A percentile compares a stretch with the other conserved stretches of the same genome.
Conservation (phyloP, 2,797 vertebrate genomes). For the Pangasius krempfi region DNA sequence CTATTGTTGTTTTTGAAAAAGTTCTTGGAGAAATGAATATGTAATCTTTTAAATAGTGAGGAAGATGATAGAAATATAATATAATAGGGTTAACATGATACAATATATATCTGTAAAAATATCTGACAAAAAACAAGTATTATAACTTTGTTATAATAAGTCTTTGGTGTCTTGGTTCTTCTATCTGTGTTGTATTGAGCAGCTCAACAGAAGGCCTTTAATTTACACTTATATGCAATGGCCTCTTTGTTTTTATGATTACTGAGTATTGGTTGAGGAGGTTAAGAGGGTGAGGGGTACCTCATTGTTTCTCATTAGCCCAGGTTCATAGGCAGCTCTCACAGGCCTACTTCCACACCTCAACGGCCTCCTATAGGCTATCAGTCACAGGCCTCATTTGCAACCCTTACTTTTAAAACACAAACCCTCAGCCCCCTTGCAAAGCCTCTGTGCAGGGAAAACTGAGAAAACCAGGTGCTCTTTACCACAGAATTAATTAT, state of each 20-base stretch:
- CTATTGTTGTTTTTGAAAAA: background rate
- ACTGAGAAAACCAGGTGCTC: conserved; percentile 10
- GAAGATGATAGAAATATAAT: background rate
- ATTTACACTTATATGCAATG: conserved; percentile 21
- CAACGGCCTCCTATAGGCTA: conserved; percentile 49
- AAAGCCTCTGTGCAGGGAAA: conserved; percentile 23
- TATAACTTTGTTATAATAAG: background rate
- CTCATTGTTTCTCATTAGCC: conserved; percentile 62
- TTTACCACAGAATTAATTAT: conserved; percentile 45
- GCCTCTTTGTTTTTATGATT: conserved; percentile 46
- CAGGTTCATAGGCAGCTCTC: conserved; percentile 48
- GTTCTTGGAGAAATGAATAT: background rate
- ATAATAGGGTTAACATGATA: background rate
- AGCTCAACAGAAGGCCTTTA: background rate
- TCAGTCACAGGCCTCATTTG: conserved; percentile 59
- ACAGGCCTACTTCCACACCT: conserved; percentile 40
- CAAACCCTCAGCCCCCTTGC: conserved; percentile 13
- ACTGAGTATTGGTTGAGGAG: conserved; percentile 39
- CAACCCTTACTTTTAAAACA: conserved; percentile 37
- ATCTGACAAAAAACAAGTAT: background rate
- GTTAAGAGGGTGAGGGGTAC: conserved; percentile 47
- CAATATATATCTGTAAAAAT: background rate
- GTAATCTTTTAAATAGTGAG: background rate
- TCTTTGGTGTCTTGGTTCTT: background rate
- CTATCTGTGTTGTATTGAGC: background rate